These are phyloP conservation scores for Phoxinus phoxinus DNA, from an alignment of 2,113 vertebrate species.

Conservation along the genomic window DNA sequence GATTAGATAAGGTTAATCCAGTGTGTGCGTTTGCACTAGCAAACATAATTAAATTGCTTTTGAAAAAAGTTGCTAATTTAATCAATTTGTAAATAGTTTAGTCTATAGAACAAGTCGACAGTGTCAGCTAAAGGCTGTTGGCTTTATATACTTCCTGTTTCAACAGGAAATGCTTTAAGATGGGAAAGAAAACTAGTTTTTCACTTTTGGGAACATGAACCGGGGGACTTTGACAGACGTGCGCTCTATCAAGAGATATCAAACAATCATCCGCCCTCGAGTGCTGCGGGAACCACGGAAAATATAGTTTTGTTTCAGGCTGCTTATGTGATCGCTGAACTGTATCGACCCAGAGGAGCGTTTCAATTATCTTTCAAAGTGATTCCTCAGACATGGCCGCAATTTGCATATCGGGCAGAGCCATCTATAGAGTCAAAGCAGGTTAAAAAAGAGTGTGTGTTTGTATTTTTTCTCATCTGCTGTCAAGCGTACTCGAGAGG, in stretches of 20 bases:
- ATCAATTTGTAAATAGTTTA: neutral
- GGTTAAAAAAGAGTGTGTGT: slow-evolving; percentile 10
- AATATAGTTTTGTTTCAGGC: slow-evolving; percentile 32
- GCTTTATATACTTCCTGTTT: neutral
- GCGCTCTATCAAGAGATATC: slow-evolving; percentile 13
- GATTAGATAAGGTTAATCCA: no score
- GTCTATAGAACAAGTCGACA: neutral
- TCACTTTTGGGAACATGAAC: neutral
- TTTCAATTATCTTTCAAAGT: slow-evolving; percentile 54
- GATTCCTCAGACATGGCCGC: slow-evolving; percentile 39
- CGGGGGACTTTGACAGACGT: neutral
- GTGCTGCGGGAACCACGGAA: slow-evolving; percentile 33
- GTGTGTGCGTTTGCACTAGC: neutral
- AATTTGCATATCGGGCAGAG: slow-evolving; percentile 55
- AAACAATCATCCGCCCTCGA: slow-evolving; percentile 18
- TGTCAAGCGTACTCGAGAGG: slow-evolving; percentile 43
- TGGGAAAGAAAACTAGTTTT: slow-evolving; percentile 5
- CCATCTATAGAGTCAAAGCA: slow-evolving; percentile 49
- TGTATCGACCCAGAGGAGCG: slow-evolving; percentile 29
- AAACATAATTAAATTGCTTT: neutral
- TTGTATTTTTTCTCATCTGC: slow-evolving; percentile 42
- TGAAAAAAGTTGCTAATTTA: neutral
- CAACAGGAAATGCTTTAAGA: neutral
- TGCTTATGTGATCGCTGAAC: slow-evolving; percentile 42
- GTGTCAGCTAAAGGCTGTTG: neutral